Conservation (phyloP, 2,797 vertebrate genomes). For the Pantherophis vulpinus region DNA sequence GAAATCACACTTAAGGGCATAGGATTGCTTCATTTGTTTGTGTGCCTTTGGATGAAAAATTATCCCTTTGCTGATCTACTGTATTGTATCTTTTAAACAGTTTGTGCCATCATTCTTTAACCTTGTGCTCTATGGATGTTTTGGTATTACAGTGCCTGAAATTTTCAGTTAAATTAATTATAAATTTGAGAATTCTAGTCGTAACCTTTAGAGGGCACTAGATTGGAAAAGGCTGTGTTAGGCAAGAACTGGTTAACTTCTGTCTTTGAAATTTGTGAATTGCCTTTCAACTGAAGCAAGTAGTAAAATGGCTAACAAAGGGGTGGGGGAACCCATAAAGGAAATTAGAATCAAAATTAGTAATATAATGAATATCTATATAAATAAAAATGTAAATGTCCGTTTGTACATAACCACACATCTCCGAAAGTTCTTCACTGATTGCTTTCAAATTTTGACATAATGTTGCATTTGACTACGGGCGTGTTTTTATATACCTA, state of each 20-base stretch:
- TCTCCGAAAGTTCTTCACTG: too few relatives aligned
- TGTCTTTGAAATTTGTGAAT: background rate
- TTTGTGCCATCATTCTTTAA: constrained; percentile 5
- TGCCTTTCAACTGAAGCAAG: background rate
- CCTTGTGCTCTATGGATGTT: background rate
- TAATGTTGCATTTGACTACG: too few relatives aligned
- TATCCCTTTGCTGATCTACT: constrained; percentile 9
- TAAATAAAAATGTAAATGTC: too few relatives aligned
- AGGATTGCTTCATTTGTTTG: background rate
- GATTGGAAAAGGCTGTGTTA: background rate
- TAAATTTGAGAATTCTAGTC: background rate
- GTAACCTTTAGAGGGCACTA: background rate
- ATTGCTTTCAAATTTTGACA: too few relatives aligned
- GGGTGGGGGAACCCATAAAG: background rate
- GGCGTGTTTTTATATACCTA: too few relatives aligned
- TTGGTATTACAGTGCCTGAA: background rate
- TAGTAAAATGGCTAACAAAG: background rate
- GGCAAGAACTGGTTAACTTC: background rate
- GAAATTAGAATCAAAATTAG: background rate
- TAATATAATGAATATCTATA: background rate
- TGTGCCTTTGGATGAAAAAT: constrained; percentile 8
- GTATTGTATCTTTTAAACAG: constrained; percentile 20
- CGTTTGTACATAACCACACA: too few relatives aligned
- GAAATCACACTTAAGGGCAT: constrained; percentile 20
- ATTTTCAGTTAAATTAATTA: background rate